Percentiles rank a stretch among this genome's conserved stretches.
phyloP scores from a whole-genome alignment of 1,140 invertebrate species.

The Temnothorax curvispinosus region DNA sequence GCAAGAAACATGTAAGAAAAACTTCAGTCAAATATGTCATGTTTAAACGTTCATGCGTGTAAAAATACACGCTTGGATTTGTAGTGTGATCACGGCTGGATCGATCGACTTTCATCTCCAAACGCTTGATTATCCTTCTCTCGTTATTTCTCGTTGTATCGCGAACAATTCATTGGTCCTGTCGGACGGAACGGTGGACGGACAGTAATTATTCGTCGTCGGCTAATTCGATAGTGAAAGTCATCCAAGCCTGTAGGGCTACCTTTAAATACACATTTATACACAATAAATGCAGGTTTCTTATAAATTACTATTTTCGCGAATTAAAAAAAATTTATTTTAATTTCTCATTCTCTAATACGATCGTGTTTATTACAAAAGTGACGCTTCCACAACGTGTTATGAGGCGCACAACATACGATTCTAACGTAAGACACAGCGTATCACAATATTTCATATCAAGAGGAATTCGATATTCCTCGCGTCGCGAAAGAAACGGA shows the following conservation, averaged over 20 bases:
- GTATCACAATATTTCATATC: constrained; percentile 62
- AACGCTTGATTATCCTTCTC: neutral
- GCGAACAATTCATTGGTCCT: constrained; percentile 44
- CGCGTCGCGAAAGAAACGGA: neutral
- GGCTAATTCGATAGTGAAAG: constrained; percentile 11
- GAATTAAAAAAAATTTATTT: neutral
- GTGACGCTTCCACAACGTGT: neutral
- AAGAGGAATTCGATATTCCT: constrained; percentile 10
- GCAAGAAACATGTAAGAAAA: no score
- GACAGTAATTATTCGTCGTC: neutral
- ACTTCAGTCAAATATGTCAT: no score
- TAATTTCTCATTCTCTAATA: neutral
- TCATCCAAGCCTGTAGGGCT: neutral
- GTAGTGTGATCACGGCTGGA: constrained; percentile 2
- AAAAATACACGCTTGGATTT: no score
- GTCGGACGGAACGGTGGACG: constrained; percentile 58
- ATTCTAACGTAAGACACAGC: constrained; percentile 40
- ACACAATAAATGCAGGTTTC: neutral
- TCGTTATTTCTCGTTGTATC: neutral
- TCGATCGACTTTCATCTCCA: constrained; percentile 47
- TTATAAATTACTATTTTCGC: neutral
- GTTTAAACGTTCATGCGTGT: no score
- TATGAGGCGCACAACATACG: neutral
- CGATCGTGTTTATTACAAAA: neutral
- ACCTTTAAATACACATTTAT: neutral